Evolutionary conservation across 1,140 invertebrate genomes (phyloP).

Genomic region (Drosophila tropicalis): DNA sequence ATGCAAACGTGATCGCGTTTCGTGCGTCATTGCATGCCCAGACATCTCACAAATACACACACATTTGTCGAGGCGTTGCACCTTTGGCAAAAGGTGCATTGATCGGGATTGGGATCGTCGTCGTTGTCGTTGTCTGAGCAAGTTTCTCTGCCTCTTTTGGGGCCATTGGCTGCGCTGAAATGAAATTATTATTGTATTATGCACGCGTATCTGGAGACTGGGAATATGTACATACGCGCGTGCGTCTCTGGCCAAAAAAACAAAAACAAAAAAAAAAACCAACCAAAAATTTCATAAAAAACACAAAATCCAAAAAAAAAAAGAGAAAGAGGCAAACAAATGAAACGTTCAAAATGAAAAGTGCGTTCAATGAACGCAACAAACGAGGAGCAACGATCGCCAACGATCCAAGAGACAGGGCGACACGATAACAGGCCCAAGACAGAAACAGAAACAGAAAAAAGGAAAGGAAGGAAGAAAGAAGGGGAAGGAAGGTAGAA

Average conservation of each 20-base stretch:
- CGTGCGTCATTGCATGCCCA: conserved; percentile 75
- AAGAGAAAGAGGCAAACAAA: not conserved
- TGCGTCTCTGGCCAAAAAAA: conserved; percentile 41
- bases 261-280: not conserved
- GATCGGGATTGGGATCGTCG: conserved; percentile 64
- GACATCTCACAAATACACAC: conserved; percentile 41
- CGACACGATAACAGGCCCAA: conserved; percentile 41
- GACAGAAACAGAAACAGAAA: not conserved
- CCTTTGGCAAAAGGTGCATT: conserved; percentile 76
- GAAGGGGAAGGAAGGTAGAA: not conserved
- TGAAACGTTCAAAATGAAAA: conserved; percentile 37
- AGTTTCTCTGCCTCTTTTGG: conserved; percentile 42
- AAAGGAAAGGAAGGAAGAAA: not conserved
- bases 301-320: conserved; percentile 2
- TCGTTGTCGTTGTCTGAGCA: conserved; percentile 45
- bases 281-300: not conserved
- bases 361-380: conserved; percentile 76
- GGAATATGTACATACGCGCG: conserved; percentile 22
- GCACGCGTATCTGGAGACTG: conserved; percentile 53
- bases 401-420: conserved; percentile 14
- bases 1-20: conserved; percentile 75
- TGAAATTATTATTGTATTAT: conserved; percentile 62
- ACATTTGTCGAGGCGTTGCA: conserved; percentile 67
- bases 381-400: conserved; percentile 50
- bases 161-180: conserved; percentile 55